Evolutionary conservation across 2,113 vertebrate genomes (phyloP).

Genomic region (Eulemur macaco): DNA sequence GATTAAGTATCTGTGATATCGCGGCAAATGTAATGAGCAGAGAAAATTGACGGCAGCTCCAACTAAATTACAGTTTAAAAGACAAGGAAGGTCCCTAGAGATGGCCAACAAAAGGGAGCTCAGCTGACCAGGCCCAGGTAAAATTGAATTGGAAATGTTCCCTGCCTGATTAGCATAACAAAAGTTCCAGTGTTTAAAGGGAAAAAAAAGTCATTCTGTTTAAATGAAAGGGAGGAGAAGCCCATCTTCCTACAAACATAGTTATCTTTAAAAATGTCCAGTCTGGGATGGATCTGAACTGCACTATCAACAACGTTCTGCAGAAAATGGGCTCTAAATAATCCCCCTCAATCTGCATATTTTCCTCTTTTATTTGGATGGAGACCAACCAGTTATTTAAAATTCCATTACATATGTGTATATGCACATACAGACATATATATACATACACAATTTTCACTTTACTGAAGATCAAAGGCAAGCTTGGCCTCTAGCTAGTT

Average conservation of each 20-base stretch:
- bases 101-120: constrained; percentile 92
- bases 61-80: constrained; percentile 95
- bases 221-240: constrained; percentile 89
- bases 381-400: background rate
- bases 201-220: constrained; percentile 93
- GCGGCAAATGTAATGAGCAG: constrained; percentile 87
- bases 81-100: constrained; percentile 92
- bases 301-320: constrained; percentile 31
- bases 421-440: too few relatives aligned
- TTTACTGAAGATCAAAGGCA: background rate
- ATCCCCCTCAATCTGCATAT: background rate
- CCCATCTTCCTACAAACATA: constrained; percentile 83
- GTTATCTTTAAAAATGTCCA: constrained; percentile 74
- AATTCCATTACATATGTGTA: background rate
- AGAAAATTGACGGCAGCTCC: constrained; percentile 92
- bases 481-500: background rate
- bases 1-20: constrained; percentile 87
- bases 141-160: constrained; percentile 99
- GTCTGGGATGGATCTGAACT: constrained; percentile 57
- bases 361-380: constrained; percentile 2
- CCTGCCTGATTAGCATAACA: constrained; percentile 98
- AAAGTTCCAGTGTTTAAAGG: constrained; percentile 93
- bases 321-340: constrained; percentile 34
- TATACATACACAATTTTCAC: background rate
- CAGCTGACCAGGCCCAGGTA: constrained; percentile 98